Evolutionary conservation across 2,113 vertebrate genomes (phyloP).

Genomic region (Pituophis catenifer): DNA sequence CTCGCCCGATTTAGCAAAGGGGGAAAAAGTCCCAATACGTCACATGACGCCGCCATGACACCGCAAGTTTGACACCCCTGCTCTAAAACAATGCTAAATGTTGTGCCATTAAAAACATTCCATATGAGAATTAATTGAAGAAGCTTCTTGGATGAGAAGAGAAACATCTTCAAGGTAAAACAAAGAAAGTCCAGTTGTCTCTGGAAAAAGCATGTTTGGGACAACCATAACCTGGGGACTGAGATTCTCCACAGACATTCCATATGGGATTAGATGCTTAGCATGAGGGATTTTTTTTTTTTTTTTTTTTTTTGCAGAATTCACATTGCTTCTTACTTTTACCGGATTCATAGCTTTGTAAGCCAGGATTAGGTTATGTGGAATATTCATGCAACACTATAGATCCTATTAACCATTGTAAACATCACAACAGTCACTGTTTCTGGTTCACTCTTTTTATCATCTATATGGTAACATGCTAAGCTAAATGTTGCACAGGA

Average conservation of each 20-base stretch:
- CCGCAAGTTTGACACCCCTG: too few species aligned
- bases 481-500: neutral
- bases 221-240: too few species aligned
- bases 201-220: too few species aligned
- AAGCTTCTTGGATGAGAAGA: too few species aligned
- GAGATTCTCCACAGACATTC: too few species aligned
- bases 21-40: too few species aligned
- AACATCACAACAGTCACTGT: neutral
- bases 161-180: too few species aligned
- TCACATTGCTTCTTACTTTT: neutral
- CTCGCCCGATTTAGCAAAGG: too few species aligned
- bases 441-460: neutral
- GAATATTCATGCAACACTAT: constrained; percentile 18
- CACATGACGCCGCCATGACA: too few species aligned
- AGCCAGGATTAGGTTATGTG: constrained; percentile 4
- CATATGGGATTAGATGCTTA: neutral
- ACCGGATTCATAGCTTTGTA: constrained; percentile 29
- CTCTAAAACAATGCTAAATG: neutral
- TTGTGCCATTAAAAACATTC: neutral
- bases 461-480: accelerated
- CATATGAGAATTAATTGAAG: neutral
- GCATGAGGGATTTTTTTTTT: neutral
- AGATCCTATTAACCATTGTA: accelerated
- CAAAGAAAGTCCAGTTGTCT: too few species aligned
- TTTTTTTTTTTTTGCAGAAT: neutral